A percentile compares a stretch with the other conserved stretches of the same genome.
These are phyloP conservation scores for Carpatolechia fugitivella DNA, from an alignment of 2,888 invertebrate genomes.

Conservation along the genomic window DNA sequence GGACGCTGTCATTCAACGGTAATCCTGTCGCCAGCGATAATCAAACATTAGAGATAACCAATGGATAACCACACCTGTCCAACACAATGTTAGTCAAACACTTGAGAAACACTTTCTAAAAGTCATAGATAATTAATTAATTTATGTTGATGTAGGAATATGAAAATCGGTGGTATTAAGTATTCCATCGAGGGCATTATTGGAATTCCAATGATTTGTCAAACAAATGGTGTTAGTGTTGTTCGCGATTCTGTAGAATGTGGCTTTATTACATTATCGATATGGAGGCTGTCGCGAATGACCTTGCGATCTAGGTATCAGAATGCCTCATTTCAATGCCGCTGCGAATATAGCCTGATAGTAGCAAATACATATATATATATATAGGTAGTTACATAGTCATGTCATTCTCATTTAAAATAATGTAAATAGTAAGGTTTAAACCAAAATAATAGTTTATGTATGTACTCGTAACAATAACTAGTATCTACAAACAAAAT, in stretches of 20 bases:
- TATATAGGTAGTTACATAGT: not conserved
- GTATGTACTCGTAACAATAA: too few species aligned
- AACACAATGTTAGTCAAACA: slow-evolving; percentile 16
- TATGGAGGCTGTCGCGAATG: slow-evolving; percentile 34
- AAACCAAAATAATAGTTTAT: too few species aligned
- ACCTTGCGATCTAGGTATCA: slow-evolving; percentile 57
- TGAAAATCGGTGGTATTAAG: too few species aligned
- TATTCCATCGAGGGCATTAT: not conserved
- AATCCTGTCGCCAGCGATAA: slow-evolving; percentile 34
- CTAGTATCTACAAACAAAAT: too few species aligned
- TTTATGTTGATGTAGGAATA: too few species aligned
- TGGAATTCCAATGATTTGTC: slow-evolving; percentile 2
- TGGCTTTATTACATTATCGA: slow-evolving; percentile 39
- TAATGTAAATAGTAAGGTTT: too few species aligned
- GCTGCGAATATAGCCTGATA: not conserved
- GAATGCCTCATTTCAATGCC: slow-evolving; percentile 67
- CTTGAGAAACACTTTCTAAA: slow-evolving; percentile 15
- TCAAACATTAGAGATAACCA: slow-evolving; percentile 28
- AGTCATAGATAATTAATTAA: too few species aligned
- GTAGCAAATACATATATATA: not conserved
- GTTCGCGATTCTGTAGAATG: slow-evolving; percentile 24
- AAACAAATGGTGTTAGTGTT: not conserved
- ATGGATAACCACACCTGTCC: slow-evolving; percentile 19
- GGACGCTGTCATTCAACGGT: slow-evolving; percentile 32
- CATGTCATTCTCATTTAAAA: not conserved